These are phyloP conservation scores for Drosophila robusta DNA, from an alignment of 2,888 invertebrate species.

Conservation along the genomic window DNA sequence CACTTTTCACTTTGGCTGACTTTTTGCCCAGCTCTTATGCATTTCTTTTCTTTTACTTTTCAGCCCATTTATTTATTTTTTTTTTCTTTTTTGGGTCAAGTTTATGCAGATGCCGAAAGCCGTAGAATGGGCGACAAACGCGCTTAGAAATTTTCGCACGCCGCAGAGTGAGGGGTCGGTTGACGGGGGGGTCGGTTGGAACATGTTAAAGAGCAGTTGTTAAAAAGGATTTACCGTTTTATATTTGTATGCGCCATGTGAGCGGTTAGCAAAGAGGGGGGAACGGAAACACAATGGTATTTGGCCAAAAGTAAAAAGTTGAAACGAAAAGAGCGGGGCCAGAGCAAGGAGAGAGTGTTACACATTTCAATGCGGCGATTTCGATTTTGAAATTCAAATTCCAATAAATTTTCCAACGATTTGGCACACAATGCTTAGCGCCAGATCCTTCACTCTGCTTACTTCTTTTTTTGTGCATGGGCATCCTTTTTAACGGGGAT, in stretches of 20 bases:
- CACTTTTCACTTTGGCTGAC: conserved; percentile 44
- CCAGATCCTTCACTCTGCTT: conserved; percentile 1
- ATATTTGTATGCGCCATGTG: conserved; percentile 59
- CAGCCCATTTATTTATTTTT: not conserved
- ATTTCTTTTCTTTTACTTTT: conserved; percentile 13
- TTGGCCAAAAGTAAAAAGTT: conserved; percentile 44
- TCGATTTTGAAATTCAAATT: conserved; percentile 78
- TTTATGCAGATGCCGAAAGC: conserved; percentile 72
- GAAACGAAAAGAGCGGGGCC: not conserved
- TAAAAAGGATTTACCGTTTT: conserved; percentile 80
- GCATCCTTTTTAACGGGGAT: conserved; percentile 23
- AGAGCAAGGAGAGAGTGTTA: conserved; percentile 3
- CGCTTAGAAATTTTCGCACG: conserved; percentile 73
- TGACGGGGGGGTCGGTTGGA: conserved; percentile 5
- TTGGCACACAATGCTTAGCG: conserved; percentile 65
- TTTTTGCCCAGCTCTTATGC: conserved; percentile 46
- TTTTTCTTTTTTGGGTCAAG: conserved; percentile 69
- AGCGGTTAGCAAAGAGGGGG: conserved; percentile 22
- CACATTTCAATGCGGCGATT: conserved; percentile 71
- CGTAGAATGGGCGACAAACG: conserved; percentile 60
- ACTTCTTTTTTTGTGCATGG: not conserved
- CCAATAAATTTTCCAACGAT: conserved; percentile 78
- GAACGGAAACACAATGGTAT: conserved; percentile 62
- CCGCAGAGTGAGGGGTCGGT: conserved; percentile 5
- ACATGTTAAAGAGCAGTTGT: conserved; percentile 81